Conservation (phyloP, 2,797 vertebrate genomes). For the Lepus oiostolus region DNA sequence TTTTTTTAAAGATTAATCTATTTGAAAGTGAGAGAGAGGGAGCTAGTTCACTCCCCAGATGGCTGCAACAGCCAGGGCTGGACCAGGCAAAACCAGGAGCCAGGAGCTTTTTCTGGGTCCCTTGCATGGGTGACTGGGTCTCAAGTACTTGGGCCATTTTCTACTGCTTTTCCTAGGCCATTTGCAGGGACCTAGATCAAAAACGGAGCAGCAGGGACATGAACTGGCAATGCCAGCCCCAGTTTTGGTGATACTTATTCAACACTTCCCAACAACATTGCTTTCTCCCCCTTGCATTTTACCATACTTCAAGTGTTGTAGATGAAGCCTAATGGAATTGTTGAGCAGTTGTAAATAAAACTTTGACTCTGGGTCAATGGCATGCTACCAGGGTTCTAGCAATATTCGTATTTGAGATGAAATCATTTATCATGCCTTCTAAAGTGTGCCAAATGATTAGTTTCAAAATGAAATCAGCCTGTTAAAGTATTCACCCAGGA, state of each 20-base stretch:
- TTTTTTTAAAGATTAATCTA: no score
- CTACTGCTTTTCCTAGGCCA: no score
- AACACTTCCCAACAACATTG: neutral
- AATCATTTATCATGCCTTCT: neutral
- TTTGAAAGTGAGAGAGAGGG: no score
- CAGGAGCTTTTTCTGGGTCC: no score
- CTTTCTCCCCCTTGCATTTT: neutral
- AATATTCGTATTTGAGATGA: conserved; percentile 61
- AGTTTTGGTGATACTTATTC: conserved; percentile 30
- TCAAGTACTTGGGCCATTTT: no score
- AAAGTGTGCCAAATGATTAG: neutral
- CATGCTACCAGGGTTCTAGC: neutral
- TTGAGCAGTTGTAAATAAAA: neutral
- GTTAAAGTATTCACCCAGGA: conserved; percentile 43
- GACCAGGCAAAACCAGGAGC: no score
- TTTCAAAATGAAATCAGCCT: conserved; percentile 61
- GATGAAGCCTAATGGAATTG: neutral
- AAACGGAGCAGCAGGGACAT: no score
- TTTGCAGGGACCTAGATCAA: no score
- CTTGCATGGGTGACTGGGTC: no score
- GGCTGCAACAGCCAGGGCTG: no score
- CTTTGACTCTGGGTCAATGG: conserved; percentile 29
- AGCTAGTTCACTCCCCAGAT: no score
- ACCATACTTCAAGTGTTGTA: neutral
- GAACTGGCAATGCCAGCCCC: no score